Percentiles rank a stretch among this genome's conserved stretches.
These are phyloP conservation scores for Diogma glabrata DNA, from an alignment of 2,888 invertebrate species.

Conservation along the genomic window DNA sequence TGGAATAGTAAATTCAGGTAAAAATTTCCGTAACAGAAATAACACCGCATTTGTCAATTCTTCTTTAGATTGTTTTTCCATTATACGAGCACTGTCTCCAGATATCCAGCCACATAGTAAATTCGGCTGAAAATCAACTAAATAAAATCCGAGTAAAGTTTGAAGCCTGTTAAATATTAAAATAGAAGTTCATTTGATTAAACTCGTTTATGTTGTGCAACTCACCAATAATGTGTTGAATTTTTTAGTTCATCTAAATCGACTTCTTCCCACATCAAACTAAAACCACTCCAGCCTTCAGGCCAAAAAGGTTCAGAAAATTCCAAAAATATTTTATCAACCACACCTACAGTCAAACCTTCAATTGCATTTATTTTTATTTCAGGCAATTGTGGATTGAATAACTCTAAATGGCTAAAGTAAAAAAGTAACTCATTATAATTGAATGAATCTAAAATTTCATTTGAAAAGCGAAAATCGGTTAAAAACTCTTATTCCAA, in stretches of 20 bases:
- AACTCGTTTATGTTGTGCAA: no score
- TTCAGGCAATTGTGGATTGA: slow-evolving; percentile 39
- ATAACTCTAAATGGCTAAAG: slow-evolving; percentile 32
- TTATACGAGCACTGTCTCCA: slow-evolving; percentile 46
- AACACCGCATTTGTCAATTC: slow-evolving; percentile 32
- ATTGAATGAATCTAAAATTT: no score
- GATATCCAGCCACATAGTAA: slow-evolving; percentile 61
- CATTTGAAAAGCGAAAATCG: no score
- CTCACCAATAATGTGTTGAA: no score
- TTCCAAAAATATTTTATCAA: slow-evolving; percentile 50
- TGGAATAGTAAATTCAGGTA: slow-evolving; percentile 29
- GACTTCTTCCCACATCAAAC: slow-evolving; percentile 45
- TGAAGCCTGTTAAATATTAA: no score
- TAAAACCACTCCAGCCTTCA: slow-evolving; percentile 40
- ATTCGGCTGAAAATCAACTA: slow-evolving; percentile 48
- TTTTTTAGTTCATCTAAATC: slow-evolving; percentile 40
- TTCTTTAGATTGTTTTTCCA: slow-evolving; percentile 47
- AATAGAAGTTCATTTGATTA: no score
- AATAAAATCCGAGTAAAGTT: slow-evolving; percentile 58
- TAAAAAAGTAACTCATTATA: no score
- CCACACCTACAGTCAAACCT: slow-evolving; percentile 45
- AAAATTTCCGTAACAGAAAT: slow-evolving; percentile 31
- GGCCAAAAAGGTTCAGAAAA: slow-evolving; percentile 50
- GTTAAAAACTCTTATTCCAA: no score
- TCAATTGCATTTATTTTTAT: slow-evolving; percentile 40